Base-by-base conservation (phyloP, 2,797 vertebrate genomes). In the Coilia nasus region DNA sequence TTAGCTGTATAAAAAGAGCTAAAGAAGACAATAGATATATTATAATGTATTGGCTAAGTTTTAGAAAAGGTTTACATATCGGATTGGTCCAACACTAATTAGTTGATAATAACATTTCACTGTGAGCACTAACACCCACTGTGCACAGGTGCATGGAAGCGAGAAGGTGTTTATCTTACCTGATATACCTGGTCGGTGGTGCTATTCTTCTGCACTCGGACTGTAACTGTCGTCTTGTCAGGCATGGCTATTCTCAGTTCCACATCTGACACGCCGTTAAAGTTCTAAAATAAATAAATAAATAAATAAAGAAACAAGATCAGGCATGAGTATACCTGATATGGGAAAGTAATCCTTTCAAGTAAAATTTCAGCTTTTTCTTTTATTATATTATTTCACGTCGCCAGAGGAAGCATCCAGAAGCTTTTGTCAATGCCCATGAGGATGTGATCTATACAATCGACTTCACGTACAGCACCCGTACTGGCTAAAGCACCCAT, bases 151-250 rank as follows among this genome's bases (percentile, higher is more conserved):
- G 14, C 9, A 17, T 75, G 35, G 67, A 19, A 4, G 67, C 31
- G 14, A 4, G 9, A n/a, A 64, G 60, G 2, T 28, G 25, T 31
- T 28, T 19, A 44, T 41, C 71, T 78, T 95, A 99, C 98, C 97
- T 99, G 97, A 91, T 99, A 99, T 19, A 99, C 98, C 88, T 99
- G 98, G 92, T 99, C 98, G 31, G 98, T 99, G 0, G 98, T 99
- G 82, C 97, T 97, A 92, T 99, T 99, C 94, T 99, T 99, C 87
- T 97, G 97, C 21, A 99, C 97, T 81, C 97, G 91, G 82, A 99
- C 95, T 0, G 96, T 97, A 84, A 98, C 96, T 0, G 97, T 96
- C 1, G 94, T 96, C 90, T 96, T 97, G 81, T 99, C 98, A 0
- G 98, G 98, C 85, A 97, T 93, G 0, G 97, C 98, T 92, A 99